Conservation (phyloP, 1,140 invertebrate species). For the Ceratina calcarata region DNA sequence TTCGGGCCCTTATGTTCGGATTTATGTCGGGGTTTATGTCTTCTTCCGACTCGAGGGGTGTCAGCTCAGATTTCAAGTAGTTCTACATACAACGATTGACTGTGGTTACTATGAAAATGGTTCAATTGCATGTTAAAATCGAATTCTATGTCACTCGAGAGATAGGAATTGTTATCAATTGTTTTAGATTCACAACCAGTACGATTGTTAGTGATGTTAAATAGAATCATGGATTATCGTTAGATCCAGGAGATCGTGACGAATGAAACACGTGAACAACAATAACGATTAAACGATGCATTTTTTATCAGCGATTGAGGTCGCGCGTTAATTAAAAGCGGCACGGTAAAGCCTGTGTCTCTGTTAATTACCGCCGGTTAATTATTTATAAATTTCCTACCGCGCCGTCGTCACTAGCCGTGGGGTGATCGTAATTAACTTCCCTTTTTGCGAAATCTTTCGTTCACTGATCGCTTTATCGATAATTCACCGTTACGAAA, state of each 20-base stretch:
- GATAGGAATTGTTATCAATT: too few relatives aligned
- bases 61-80: too few relatives aligned
- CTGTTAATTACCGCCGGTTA: constrained; percentile 27
- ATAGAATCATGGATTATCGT: too few relatives aligned
- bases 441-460: neutral
- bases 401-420: neutral
- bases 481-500: neutral
- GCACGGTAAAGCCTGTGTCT: neutral
- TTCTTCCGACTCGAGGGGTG: too few relatives aligned
- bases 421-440: constrained; percentile 7
- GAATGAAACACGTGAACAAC: neutral
- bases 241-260: neutral
- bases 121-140: too few relatives aligned
- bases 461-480: neutral
- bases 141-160: too few relatives aligned
- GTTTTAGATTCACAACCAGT: too few relatives aligned
- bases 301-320: constrained; percentile 1
- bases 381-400: constrained; percentile 27
- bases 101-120: too few relatives aligned
- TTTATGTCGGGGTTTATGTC: too few relatives aligned
- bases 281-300: constrained; percentile 16
- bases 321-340: constrained; percentile 19
- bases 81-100: too few relatives aligned
- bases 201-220: too few relatives aligned
- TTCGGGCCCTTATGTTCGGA: neutral